A percentile compares a stretch with the other conserved stretches of the same genome.
Evolutionary conservation across 2,888 invertebrate species (phyloP).

Genomic region (Leucozona laternaria): DNA sequence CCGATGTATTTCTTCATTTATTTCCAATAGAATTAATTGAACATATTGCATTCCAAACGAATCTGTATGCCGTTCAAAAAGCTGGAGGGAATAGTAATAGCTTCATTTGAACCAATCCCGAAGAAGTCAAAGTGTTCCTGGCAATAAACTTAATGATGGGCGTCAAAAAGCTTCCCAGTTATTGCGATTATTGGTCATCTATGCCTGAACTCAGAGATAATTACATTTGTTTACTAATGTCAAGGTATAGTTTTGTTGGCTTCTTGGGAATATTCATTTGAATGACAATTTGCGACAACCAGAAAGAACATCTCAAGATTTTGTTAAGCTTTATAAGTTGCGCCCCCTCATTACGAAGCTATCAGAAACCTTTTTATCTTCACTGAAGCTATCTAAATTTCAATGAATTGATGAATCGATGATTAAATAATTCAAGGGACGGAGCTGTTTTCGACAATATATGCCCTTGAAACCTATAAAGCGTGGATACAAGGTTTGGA

Average conservation of each 20-base stretch:
- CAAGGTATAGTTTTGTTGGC: slow-evolving; percentile 32
- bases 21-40: no score
- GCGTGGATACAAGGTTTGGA: slow-evolving; percentile 78
- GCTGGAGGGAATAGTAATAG: not conserved
- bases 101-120: not conserved
- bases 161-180: no score
- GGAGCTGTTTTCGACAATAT: no score
- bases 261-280: slow-evolving; percentile 11
- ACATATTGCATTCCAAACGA: no score
- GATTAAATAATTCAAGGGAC: slow-evolving; percentile 78
- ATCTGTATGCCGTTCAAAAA: not conserved
- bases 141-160: slow-evolving; percentile 13
- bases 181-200: no score
- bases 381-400: slow-evolving; percentile 3
- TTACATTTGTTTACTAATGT: no score
- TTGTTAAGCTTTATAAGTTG: slow-evolving; percentile 19
- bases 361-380: slow-evolving; percentile 15
- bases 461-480: slow-evolving; percentile 66
- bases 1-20: not conserved
- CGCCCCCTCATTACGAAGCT: slow-evolving; percentile 4
- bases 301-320: slow-evolving; percentile 6
- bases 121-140: slow-evolving; percentile 18
- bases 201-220: no score
- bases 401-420: slow-evolving; percentile 77
- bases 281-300: slow-evolving; percentile 26